Conservation (phyloP, 2,888 invertebrate species). For the Barypeithes pellucidus region DNA sequence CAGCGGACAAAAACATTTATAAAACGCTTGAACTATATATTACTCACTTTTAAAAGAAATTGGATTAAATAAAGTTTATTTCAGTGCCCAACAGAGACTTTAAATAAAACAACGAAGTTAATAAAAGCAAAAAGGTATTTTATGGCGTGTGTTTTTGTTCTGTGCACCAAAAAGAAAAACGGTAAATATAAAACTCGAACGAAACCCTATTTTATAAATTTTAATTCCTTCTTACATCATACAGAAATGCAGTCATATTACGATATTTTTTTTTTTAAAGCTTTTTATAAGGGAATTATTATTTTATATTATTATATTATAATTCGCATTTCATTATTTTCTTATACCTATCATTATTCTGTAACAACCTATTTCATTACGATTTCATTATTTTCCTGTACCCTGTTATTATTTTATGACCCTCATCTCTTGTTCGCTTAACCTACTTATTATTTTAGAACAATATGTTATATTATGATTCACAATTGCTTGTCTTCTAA, state of each 20-base stretch:
- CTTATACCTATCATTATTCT: background rate
- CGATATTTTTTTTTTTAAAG: background rate
- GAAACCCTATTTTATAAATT: constrained; percentile 18
- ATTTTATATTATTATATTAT: background rate
- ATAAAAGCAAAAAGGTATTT: constrained; percentile 24
- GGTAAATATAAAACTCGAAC: background rate
- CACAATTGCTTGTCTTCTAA: too few relatives aligned
- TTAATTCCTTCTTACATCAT: constrained; percentile 19
- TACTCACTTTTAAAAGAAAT: constrained; percentile 14
- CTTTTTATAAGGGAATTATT: background rate
- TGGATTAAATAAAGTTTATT: constrained; percentile 23
- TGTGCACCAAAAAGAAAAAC: constrained; percentile 19
- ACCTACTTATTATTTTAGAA: too few relatives aligned
- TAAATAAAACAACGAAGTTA: constrained; percentile 25
- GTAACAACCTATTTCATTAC: too few relatives aligned
- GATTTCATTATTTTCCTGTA: too few relatives aligned
- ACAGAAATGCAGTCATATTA: background rate
- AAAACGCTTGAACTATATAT: constrained; percentile 7
- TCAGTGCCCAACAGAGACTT: constrained; percentile 17
- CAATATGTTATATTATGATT: too few relatives aligned
- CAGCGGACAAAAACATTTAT: background rate
- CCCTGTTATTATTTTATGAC: too few relatives aligned
- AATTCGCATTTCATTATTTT: background rate
- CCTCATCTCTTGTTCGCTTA: too few relatives aligned
- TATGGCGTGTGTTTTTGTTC: constrained; percentile 23